These are phyloP conservation scores for Sturmia bella DNA, from an alignment of 2,888 invertebrate genomes.

Conservation along the genomic window DNA sequence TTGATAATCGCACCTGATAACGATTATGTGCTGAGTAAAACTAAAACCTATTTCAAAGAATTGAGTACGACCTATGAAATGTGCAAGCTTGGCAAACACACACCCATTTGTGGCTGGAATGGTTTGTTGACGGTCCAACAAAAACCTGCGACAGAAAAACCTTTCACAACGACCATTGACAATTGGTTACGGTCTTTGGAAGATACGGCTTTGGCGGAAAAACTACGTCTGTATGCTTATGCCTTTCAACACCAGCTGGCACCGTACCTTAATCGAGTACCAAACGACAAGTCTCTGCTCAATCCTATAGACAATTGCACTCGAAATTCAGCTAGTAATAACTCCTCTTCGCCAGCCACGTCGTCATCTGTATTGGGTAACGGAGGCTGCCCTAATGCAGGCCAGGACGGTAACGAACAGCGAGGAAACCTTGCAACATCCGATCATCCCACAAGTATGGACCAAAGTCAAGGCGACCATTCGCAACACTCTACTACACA, in stretches of 20 bases:
- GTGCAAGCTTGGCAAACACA: constrained; percentile 95
- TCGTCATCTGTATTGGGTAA: constrained; percentile 62
- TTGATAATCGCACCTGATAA: constrained; percentile 96
- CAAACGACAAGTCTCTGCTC: constrained; percentile 88
- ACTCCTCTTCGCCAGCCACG: constrained; percentile 69
- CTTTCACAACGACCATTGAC: constrained; percentile 83
- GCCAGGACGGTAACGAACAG: constrained; percentile 51
- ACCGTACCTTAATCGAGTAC: constrained; percentile 88
- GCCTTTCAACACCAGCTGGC: constrained; percentile 89
- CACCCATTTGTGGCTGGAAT: constrained; percentile 92
- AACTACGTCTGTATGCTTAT: constrained; percentile 93
- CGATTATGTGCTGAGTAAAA: constrained; percentile 89
- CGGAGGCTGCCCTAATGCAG: constrained; percentile 23
- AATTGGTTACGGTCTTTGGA: constrained; percentile 95
- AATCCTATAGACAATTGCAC: constrained; percentile 84
- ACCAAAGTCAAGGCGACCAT: constrained; percentile 72
- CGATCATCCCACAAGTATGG: constrained; percentile 64
- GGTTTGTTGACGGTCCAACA: constrained; percentile 93
- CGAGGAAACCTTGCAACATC: constrained; percentile 63
- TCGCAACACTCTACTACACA: constrained; percentile 57
- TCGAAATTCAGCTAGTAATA: constrained; percentile 32
- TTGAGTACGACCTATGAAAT: constrained; percentile 96
- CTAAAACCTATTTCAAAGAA: constrained; percentile 94
- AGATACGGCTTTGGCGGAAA: constrained; percentile 90
- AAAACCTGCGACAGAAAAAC: constrained; percentile 66